Conservation (phyloP, 2,888 invertebrate species). For the Mesoligia furuncula region DNA sequence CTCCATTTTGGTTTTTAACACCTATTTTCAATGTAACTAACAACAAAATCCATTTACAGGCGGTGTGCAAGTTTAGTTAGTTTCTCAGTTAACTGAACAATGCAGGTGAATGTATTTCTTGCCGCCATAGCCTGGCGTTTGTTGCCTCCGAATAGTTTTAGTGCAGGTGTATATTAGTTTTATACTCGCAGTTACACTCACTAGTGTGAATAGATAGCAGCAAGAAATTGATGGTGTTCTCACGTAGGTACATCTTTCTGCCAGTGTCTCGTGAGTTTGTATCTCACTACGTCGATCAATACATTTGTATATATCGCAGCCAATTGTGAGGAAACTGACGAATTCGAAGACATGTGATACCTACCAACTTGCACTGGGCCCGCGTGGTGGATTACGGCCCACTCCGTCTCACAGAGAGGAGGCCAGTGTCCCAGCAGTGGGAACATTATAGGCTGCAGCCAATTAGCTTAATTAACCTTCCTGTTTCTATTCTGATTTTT, state of each 20-base stretch:
- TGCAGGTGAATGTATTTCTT: constrained; percentile 63
- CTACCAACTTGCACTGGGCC: too few relatives aligned
- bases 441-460: too few relatives aligned
- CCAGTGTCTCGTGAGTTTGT: background rate
- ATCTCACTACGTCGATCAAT: background rate
- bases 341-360: too few relatives aligned
- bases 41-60: constrained; percentile 39
- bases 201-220: constrained; percentile 1
- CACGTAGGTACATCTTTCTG: background rate
- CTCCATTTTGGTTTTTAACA: constrained; percentile 21
- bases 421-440: too few relatives aligned
- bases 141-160: constrained; percentile 46
- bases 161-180: constrained; percentile 42
- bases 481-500: background rate
- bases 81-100: constrained; percentile 64
- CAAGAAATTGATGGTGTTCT: constrained; percentile 15
- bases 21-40: constrained; percentile 33
- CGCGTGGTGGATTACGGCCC: too few relatives aligned
- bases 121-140: constrained; percentile 42
- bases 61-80: constrained; percentile 50
- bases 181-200: constrained; percentile 12
- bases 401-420: too few relatives aligned
- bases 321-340: too few relatives aligned
- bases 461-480: background rate
- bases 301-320: background rate